A percentile compares a stretch with the other conserved stretches of the same genome.
Evolutionary conservation across 2,888 invertebrate species (phyloP).

Genomic region (Perithous albicinctus): DNA sequence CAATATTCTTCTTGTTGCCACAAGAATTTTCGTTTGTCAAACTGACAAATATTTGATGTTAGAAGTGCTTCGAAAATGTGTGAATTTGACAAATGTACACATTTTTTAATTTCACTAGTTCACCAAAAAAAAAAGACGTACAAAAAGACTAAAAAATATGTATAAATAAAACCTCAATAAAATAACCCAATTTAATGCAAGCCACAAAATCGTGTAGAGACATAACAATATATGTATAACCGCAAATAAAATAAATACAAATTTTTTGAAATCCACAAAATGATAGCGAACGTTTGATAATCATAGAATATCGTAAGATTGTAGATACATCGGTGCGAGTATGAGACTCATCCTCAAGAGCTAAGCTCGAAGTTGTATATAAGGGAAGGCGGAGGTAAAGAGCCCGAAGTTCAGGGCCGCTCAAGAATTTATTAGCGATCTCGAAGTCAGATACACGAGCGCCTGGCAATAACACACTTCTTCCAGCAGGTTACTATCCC

Average conservation of each 20-base stretch:
- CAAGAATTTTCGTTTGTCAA: too few relatives aligned
- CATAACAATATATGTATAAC: too few relatives aligned
- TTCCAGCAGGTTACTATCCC: constrained; percentile 78
- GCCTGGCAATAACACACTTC: constrained; percentile 81
- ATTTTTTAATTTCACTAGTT: too few relatives aligned
- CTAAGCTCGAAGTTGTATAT: constrained; percentile 35
- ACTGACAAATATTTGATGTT: too few relatives aligned
- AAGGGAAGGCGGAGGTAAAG: constrained; percentile 55
- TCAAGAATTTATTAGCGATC: constrained; percentile 82
- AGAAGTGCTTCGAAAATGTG: too few relatives aligned
- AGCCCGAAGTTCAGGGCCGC: constrained; percentile 73
- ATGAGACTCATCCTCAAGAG: constrained; percentile 55
- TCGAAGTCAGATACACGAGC: constrained; percentile 78
- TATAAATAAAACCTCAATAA: too few relatives aligned
- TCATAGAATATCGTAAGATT: constrained; percentile 30
- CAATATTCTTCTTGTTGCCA: too few relatives aligned
- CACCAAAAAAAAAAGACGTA: too few relatives aligned
- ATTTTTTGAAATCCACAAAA: background rate
- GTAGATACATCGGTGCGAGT: constrained; percentile 11
- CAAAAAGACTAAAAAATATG: too few relatives aligned
- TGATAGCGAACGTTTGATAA: constrained; percentile 6
- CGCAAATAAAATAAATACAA: constrained; percentile 3
- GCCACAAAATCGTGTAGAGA: too few relatives aligned
- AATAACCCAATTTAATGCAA: too few relatives aligned
- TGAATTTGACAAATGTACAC: too few relatives aligned